Evolutionary conservation across 2,113 vertebrate genomes (phyloP).

Genomic region (Zosterops hypoxanthus): DNA sequence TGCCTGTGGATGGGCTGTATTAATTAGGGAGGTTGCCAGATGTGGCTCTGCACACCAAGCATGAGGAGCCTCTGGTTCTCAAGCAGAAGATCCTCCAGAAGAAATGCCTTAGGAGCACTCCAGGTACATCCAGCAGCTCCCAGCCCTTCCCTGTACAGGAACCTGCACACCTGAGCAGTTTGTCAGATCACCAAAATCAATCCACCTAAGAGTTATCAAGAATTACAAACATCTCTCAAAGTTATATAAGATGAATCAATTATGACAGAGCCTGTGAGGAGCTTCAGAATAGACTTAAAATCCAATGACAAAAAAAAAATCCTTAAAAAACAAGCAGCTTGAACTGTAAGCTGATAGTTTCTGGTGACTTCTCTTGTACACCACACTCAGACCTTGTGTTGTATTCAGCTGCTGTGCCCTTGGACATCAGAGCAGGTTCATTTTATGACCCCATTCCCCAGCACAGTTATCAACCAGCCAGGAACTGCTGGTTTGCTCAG

Average conservation of each 20-base stretch:
- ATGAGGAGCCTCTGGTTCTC: neutral
- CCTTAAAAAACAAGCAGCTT: neutral
- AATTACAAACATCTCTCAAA: neutral
- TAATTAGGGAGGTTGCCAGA: neutral
- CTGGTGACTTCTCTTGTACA: neutral
- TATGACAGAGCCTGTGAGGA: neutral
- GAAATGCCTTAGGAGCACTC: fast-evolving
- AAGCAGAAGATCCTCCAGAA: neutral
- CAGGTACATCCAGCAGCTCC: neutral
- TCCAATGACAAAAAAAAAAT: neutral
- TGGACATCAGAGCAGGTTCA: neutral
- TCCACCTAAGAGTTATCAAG: neutral
- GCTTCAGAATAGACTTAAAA: neutral
- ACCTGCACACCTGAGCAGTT: neutral
- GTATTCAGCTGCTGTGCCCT: neutral
- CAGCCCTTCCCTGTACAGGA: neutral
- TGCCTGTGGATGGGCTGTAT: neutral
- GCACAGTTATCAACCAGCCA: neutral
- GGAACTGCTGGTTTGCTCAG: neutral
- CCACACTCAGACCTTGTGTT: neutral
- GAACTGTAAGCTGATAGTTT: neutral
- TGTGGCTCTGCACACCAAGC: neutral
- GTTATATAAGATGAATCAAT: neutral
- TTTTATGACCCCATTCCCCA: neutral
- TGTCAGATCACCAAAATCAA: neutral